Percentiles rank a stretch among this genome's conserved stretches.
phyloP scores from a whole-genome alignment of 2,888 invertebrate genomes.

The Drosophila rubida region DNA sequence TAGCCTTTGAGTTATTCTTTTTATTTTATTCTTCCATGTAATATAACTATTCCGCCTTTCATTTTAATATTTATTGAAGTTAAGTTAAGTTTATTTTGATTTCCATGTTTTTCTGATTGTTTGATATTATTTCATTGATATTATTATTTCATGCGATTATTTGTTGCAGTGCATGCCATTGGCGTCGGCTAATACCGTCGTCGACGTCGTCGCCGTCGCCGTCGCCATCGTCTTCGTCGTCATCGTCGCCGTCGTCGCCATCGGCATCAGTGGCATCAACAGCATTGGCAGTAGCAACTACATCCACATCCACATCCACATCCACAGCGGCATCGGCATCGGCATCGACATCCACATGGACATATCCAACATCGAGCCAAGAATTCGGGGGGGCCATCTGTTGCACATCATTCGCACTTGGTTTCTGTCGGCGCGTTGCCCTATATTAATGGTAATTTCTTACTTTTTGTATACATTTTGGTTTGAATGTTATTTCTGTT shows the following conservation, averaged over 20 bases:
- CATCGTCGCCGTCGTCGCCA: conserved; percentile 31
- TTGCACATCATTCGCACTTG: conserved; percentile 82
- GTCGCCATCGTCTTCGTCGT: conserved; percentile 20
- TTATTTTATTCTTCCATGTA: too few species aligned
- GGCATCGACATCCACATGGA: conserved; percentile 7
- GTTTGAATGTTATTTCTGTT: conserved; percentile 55
- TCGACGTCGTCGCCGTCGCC: conserved; percentile 33
- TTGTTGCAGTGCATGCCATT: conserved; percentile 42
- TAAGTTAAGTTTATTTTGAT: too few species aligned
- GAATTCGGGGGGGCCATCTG: conserved; percentile 81
- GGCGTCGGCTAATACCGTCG: conserved; percentile 54
- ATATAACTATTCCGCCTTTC: too few species aligned
- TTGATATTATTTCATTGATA: too few species aligned
- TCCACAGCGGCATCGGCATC: not conserved
- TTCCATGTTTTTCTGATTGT: too few species aligned
- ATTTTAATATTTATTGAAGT: too few species aligned
- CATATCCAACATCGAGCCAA: conserved; percentile 28
- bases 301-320: conserved; percentile 1
- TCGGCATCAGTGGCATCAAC: conserved; percentile 24
- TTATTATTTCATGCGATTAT: not conserved
- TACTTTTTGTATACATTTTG: conserved; percentile 69
- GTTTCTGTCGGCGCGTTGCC: conserved; percentile 79
- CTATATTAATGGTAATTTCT: conserved; percentile 81
- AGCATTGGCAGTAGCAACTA: conserved; percentile 20
- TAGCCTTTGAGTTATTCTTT: too few species aligned